Base-by-base conservation (phyloP, 2,113 vertebrate genomes). In the Proterorhinus semilunaris region DNA sequence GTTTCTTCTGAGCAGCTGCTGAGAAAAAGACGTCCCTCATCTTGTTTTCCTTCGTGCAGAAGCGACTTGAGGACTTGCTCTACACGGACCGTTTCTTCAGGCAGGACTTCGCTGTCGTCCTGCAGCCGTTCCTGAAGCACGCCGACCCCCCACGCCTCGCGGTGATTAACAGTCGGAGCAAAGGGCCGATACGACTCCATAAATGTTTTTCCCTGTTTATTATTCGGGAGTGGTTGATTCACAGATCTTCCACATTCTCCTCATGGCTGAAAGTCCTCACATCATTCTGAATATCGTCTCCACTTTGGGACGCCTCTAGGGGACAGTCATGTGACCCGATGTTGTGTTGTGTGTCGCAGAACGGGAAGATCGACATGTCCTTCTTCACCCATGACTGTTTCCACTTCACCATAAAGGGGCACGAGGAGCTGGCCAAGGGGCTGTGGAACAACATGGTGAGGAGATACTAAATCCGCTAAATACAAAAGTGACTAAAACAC, bases 391-490 rank as follows among this genome's bases (percentile, higher is more conserved):
- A 91, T 1, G 93, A 94, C 87, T 94, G 94, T 72, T 94, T 94
- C 86, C 93, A 94, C 84, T 92, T 94, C 80, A 92, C 91, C 74
- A 91, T 94, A 8, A 94, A 93, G 80, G 93, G 93, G 15, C 94
- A 94, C 0, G 92, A 94, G 75, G 91, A 93, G 86, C 83, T 94
- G 80, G 92, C 93, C 58, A 94, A 92, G 63, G 93, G 89, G 11
- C 86, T 94, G 17, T 94, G 93, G 94, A 94, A 94, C 87, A 94
- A 94, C 83, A 94, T 94, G 93, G 94, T 94, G 75, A 83, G 68
- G 54, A 13, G n/a, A 36, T 36, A 36, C 27, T 36, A 36, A 36
- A 36, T 36, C 1, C 6, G 10, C 7, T 10, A 47, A 47, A 47
- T 47, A 47, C 10, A 10, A 47, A 47, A 47, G 7, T 13, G 7